Evolutionary conservation across 2,888 invertebrate species (phyloP), one percentile per base, ranked within the genome.

Genomic region (Pachycephus smyrnensis): DNA sequence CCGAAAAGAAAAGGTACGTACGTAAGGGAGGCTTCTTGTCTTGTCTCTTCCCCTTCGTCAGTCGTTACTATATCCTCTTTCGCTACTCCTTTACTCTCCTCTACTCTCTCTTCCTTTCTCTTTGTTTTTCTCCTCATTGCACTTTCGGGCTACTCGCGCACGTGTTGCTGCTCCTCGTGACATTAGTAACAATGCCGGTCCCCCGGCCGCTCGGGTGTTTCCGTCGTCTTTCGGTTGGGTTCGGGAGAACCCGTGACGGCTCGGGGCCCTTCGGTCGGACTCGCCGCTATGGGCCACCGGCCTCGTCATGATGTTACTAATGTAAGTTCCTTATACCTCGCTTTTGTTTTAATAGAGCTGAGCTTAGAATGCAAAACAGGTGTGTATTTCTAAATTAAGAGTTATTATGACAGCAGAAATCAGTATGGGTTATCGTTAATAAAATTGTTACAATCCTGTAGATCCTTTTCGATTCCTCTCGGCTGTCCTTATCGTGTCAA

Each of bases 71-170:
- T 12, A n/a, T 30, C 12, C 6, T 35, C 32, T 23, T 9, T 12
- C 1, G 73, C 75, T 30, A 1, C 30, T 75, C 36, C 30, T 69
- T 69, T 40, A 74, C 31, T 68, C 30, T 35, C 71, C 73, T 33
- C 23, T 68, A 73, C 40, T 15, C 12, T 23, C 73, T 69, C 35
- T 73, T 71, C 73, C 40, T 75, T 69, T 69, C 40, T 75, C 23
- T 32, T n/a, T 73, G 4, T 73, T 73, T 71, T 40, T 32, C 76
- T 12, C 36, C 73, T 77, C 73, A 31, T 15, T 68, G 75, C 71
- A 80, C 68, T 76, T 74, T 78, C 77, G 32, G 78, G 75, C 81
- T 76, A 80, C 78, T 71, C 76, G 78, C 79, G 78, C 78, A 81
- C 80, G 73, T 78, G 75, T 75, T 80, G 78, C 78, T 76, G 77